Evolutionary conservation across 1,140 invertebrate species (phyloP), one percentile per base, ranked within the genome.

Genomic region (Halictus rubicundus): DNA sequence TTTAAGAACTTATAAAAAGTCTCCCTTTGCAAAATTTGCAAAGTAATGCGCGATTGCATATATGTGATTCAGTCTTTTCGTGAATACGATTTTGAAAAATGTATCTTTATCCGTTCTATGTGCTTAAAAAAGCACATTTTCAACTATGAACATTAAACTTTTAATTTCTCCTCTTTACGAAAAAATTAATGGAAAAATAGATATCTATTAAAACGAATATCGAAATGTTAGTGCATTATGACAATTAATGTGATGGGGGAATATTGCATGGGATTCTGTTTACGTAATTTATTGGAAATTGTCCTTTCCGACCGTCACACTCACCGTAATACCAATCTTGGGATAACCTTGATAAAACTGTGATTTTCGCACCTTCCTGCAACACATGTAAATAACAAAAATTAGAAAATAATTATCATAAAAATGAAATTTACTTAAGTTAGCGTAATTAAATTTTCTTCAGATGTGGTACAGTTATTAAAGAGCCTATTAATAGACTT

Each of bases 271-370:
- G 94, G 86, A 95, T 88, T 86, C 92, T 93, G 84, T 96, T 95
- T 27, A 98, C 95, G 92, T 97, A 98, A 93, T 96, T 96, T 8
- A 95, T 92, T 75, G 97, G 97, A 92, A 98, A 98, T 88, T 97
- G 96, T 60, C 97, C 97, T 88, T 92, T 94, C 71, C 92, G 92
- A 32, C 95, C 95, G 65, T 94, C 92, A 68, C 94, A 95, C 88
- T 96, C 95, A 46, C 97, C 97, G 87, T 95, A 96, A 21, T 97
- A 94, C 97, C 97, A 98, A 82, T 97, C 96, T 23, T 96, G 94
- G 83, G 96, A 96, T 80, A 97, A 94, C 92, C 95, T 95, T 70
- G 95, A 95, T 63, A 96, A 90, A 61, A 98, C 94, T 77, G 93
- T 95, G 61, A 98, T 95, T 76, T 94, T 94, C 84, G 96, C 95